Evolutionary conservation across 2,113 vertebrate species (phyloP).

Genomic region (Oreochromis aureus): DNA sequence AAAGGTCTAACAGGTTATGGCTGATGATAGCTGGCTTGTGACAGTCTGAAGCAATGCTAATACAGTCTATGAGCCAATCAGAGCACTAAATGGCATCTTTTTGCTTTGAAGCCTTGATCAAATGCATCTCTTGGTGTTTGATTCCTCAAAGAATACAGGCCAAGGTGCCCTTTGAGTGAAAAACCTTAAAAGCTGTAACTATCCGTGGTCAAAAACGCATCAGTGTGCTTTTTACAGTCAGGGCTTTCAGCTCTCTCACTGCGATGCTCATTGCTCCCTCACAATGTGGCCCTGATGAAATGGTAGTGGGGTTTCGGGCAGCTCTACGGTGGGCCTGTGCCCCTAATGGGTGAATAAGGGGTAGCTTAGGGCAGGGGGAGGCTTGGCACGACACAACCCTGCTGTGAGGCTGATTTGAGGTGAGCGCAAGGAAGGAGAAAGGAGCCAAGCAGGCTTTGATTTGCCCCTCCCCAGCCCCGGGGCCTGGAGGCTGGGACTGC

Average conservation of each 20-base stretch:
- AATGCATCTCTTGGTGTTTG: slow-evolving; percentile 64
- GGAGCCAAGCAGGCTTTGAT: slow-evolving; percentile 67
- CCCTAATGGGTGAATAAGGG: slow-evolving; percentile 60
- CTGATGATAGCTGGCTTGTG: slow-evolving; percentile 25
- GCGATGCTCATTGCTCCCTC: slow-evolving; percentile 58
- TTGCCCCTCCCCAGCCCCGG: slow-evolving; percentile 50
- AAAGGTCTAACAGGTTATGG: slow-evolving; percentile 45
- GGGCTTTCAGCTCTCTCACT: slow-evolving; percentile 46
- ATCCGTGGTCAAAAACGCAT: slow-evolving; percentile 51
- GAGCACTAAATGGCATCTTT: slow-evolving; percentile 51
- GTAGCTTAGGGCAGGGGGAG: slow-evolving; percentile 44
- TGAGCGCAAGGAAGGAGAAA: slow-evolving; percentile 52
- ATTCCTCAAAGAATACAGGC: slow-evolving; percentile 56
- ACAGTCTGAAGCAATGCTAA: slow-evolving; percentile 39
- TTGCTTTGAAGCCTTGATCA: slow-evolving; percentile 52
- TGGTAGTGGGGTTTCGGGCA: slow-evolving; percentile 59
- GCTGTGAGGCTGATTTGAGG: slow-evolving; percentile 74
- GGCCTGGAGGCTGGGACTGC: slow-evolving; percentile 38
- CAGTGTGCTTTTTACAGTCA: slow-evolving; percentile 55
- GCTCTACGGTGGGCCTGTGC: slow-evolving; percentile 55
- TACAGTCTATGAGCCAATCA: slow-evolving; percentile 60
- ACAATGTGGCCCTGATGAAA: slow-evolving; percentile 77
- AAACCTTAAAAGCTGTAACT: slow-evolving; percentile 63
- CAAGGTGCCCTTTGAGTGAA: slow-evolving; percentile 63
- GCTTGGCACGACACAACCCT: slow-evolving; percentile 57